A percentile compares a stretch with the other conserved stretches of the same genome.
These are phyloP conservation scores for Cecropterus lyciades DNA, from an alignment of 1,140 invertebrate species.

Conservation along the genomic window DNA sequence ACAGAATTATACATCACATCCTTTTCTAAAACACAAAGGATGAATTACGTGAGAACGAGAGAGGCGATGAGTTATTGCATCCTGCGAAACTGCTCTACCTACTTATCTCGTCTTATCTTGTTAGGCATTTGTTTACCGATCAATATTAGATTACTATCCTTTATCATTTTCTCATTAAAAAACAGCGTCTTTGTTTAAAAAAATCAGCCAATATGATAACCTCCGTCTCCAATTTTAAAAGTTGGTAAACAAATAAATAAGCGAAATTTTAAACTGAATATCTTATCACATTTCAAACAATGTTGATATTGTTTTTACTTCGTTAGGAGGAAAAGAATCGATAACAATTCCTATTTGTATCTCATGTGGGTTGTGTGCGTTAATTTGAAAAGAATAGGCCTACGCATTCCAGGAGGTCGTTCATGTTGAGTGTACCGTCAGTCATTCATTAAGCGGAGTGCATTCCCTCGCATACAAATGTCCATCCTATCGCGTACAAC, in stretches of 20 bases:
- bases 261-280: too few relatives aligned
- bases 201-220: too few relatives aligned
- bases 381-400: constrained; percentile 41
- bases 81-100: neutral
- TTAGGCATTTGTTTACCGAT: constrained; percentile 2
- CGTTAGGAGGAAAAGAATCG: neutral
- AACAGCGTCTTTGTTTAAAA: neutral
- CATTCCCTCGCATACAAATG: constrained; percentile 61
- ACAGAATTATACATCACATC: constrained; percentile 56
- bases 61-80: constrained; percentile 6
- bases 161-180: neutral
- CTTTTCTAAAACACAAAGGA: constrained; percentile 43
- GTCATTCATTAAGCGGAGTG: constrained; percentile 57
- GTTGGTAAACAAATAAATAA: too few relatives aligned
- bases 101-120: neutral
- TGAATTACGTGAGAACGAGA: constrained; percentile 15
- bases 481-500: constrained; percentile 43
- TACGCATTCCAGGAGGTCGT: constrained; percentile 50
- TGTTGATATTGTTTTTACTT: too few relatives aligned
- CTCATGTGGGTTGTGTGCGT: constrained; percentile 23
- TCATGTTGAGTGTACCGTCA: constrained; percentile 48
- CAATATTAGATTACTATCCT: neutral
- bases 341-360: neutral
- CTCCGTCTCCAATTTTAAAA: too few relatives aligned
- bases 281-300: too few relatives aligned